Evolutionary conservation across 2,797 vertebrate genomes (phyloP).

Genomic region (Microchirus variegatus): DNA sequence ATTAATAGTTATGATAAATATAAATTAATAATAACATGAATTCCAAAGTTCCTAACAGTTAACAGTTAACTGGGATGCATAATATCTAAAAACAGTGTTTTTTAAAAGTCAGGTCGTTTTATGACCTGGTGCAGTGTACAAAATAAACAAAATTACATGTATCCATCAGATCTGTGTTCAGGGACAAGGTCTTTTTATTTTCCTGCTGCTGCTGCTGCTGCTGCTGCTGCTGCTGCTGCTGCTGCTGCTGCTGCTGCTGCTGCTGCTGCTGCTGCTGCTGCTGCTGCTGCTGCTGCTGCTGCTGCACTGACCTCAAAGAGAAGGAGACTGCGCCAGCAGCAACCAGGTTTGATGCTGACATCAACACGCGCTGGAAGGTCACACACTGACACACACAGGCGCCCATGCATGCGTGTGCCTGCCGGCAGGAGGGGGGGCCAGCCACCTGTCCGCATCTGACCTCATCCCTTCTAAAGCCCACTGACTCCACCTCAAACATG

Average conservation of each 20-base stretch:
- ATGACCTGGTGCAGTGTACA: no score
- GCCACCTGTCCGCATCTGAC: slow-evolving; percentile 13
- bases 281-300: slow-evolving; percentile 9
- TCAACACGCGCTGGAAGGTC: slow-evolving; percentile 69
- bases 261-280: slow-evolving; percentile 2
- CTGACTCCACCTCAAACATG: slow-evolving; percentile 3
- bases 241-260: slow-evolving; percentile 49
- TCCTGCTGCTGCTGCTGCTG: slow-evolving; percentile 37
- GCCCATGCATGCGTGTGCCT: slow-evolving; percentile 29
- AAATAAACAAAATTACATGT: background rate
- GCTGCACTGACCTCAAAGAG: slow-evolving; percentile 79
- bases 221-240: no score
- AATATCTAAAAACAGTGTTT: no score
- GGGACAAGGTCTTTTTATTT: slow-evolving; percentile 28
- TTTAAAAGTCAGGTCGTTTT: no score
- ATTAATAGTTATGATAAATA: no score
- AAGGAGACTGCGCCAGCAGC: slow-evolving; percentile 81
- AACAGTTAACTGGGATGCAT: no score
- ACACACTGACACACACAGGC: slow-evolving; percentile 59
- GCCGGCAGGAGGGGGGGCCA: slow-evolving; percentile 30
- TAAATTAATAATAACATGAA: no score
- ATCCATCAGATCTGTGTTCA: slow-evolving; percentile 10
- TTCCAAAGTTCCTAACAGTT: no score
- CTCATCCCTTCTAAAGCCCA: slow-evolving; percentile 4
- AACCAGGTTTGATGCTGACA: slow-evolving; percentile 72